phyloP scores from a whole-genome alignment of 1,140 invertebrate genomes.

The Brachystomella parvula region DNA sequence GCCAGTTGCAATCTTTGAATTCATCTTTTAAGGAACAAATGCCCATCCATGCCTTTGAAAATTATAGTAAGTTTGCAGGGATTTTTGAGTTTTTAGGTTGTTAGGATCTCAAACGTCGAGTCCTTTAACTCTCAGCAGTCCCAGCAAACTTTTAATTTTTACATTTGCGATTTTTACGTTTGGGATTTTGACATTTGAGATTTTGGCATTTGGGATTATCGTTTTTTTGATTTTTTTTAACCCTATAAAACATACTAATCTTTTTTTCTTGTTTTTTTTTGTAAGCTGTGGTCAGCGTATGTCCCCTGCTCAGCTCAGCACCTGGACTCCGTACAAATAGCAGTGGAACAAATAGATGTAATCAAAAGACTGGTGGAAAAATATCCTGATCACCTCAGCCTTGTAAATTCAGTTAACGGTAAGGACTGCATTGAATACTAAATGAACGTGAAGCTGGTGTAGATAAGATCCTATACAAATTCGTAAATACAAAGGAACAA shows the following conservation, averaged over 20 bases:
- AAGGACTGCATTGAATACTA: conserved; percentile 34
- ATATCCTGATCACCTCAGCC: conserved; percentile 66
- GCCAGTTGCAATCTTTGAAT: too few relatives aligned
- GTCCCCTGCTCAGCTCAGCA: conserved; percentile 60
- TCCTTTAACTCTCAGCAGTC: too few relatives aligned
- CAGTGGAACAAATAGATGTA: conserved; percentile 77
- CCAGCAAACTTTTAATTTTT: too few relatives aligned
- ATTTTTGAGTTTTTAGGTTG: too few relatives aligned
- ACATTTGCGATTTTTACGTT: too few relatives aligned
- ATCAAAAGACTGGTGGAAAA: conserved; percentile 71
- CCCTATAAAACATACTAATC: background rate
- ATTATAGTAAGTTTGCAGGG: too few relatives aligned
- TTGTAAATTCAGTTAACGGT: conserved; percentile 68
- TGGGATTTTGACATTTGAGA: too few relatives aligned
- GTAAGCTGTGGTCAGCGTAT: conserved; percentile 52
- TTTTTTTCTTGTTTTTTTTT: conserved; percentile 2
- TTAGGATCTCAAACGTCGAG: too few relatives aligned
- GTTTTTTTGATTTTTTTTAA: background rate
- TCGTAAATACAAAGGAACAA: background rate
- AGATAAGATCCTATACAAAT: background rate
- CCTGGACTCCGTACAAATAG: conserved; percentile 73
- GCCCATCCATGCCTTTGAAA: too few relatives aligned
- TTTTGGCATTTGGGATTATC: too few relatives aligned
- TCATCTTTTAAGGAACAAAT: too few relatives aligned
- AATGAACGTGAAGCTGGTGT: background rate